A percentile compares a stretch with the other conserved stretches of the same genome.
Conservation (phyloP, 2,797 vertebrate genomes). For the Smutsia temminckii region DNA sequence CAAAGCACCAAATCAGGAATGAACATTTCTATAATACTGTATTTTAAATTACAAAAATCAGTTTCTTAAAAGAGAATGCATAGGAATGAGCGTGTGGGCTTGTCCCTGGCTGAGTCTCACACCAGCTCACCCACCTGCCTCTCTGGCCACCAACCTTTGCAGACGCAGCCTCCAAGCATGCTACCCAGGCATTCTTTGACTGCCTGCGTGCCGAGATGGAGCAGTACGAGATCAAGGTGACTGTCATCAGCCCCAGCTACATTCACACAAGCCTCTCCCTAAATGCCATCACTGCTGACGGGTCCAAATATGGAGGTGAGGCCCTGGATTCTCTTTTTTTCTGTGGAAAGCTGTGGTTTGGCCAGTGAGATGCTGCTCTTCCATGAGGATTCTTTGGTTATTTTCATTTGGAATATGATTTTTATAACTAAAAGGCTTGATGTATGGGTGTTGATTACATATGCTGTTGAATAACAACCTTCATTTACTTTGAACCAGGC, state of each 20-base stretch:
- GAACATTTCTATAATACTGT: background rate
- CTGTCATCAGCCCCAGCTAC: conserved; percentile 94
- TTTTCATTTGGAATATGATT: background rate
- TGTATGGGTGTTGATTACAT: background rate
- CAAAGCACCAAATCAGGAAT: background rate
- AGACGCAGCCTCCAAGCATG: conserved; percentile 97
- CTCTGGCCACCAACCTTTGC: conserved; percentile 46
- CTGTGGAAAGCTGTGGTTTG: background rate
- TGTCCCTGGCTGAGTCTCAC: background rate
- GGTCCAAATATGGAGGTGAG: conserved; percentile 94
- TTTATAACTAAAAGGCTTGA: background rate
- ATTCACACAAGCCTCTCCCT: conserved; percentile 94
- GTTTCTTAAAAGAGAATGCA: background rate
- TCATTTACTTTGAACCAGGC: background rate
- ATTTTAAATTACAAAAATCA: background rate
- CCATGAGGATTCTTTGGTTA: background rate
- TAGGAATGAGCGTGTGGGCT: background rate
- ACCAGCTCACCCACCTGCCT: background rate
- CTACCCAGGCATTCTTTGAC: conserved; percentile 97
- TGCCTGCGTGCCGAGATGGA: conserved; percentile 94
- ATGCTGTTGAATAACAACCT: background rate
- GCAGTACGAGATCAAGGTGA: conserved; percentile 88
- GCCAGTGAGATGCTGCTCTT: background rate
- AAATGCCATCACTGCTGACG: conserved; percentile 92
- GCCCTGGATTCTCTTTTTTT: background rate